Conservation (phyloP, 2,797 vertebrate genomes). For the Sylvia borin region DNA sequence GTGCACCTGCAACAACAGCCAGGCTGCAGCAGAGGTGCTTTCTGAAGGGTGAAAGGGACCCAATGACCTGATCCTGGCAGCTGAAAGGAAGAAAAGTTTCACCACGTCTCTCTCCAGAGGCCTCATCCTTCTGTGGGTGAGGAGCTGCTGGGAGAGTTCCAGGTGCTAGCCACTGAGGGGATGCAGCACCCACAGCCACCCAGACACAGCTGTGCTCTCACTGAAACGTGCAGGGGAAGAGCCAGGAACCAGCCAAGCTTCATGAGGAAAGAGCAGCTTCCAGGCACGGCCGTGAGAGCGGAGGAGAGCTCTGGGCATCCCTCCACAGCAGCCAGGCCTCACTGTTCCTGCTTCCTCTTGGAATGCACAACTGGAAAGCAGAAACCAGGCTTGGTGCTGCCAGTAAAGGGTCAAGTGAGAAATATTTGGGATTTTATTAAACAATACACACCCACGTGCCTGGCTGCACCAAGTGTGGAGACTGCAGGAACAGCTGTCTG, state of each 20-base stretch:
- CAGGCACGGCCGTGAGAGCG: accelerated
- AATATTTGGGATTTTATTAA: not conserved
- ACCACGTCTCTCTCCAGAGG: accelerated
- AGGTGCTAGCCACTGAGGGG: not conserved
- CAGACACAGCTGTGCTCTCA: not conserved
- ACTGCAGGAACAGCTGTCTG: not conserved
- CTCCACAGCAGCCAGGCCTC: not conserved
- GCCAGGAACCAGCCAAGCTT: not conserved
- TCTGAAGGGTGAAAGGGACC: not conserved
- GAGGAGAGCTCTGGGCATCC: not conserved
- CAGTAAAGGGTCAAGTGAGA: not conserved
- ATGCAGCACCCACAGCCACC: not conserved
- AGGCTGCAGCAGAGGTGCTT: not conserved
- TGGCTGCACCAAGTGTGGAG: not conserved
- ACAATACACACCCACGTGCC: not conserved
- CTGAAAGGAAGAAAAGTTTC: not conserved
- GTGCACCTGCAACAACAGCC: not conserved
- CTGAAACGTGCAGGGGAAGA: not conserved
- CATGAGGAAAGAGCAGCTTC: not conserved
- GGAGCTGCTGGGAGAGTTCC: not conserved
- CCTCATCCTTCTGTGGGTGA: not conserved
- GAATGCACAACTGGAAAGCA: not conserved
- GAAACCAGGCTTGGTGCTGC: not conserved
- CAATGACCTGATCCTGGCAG: not conserved
- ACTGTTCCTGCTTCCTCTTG: not conserved